Conservation (phyloP, 1,140 invertebrate species). For the Heterodera schachtii region DNA sequence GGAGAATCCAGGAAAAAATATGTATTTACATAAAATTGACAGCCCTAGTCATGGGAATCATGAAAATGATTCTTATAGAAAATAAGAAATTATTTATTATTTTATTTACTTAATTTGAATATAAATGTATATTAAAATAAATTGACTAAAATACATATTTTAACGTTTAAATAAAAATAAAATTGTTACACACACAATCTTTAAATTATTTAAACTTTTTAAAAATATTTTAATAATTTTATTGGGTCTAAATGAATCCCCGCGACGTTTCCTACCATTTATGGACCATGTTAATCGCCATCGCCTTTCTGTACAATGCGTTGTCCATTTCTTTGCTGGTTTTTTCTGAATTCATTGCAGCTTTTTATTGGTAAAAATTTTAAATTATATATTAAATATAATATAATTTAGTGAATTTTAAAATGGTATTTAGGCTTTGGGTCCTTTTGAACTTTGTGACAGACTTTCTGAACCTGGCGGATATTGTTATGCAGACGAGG, state of each 20-base stretch:
- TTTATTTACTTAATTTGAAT: no score
- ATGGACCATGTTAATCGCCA: neutral
- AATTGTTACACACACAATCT: no score
- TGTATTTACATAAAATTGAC: no score
- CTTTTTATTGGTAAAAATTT: slow-evolving; percentile 11
- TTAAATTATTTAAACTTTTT: no score
- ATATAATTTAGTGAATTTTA: neutral
- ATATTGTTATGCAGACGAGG: slow-evolving; percentile 9
- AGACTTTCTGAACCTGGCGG: slow-evolving; percentile 13
- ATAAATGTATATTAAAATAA: no score
- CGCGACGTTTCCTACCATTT: neutral
- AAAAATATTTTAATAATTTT: no score
- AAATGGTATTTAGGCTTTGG: neutral
- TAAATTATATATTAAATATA: neutral
- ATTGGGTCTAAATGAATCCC: neutral
- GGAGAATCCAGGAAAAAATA: no score
- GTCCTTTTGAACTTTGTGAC: slow-evolving; percentile 36
- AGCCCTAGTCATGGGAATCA: no score
- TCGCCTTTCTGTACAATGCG: slow-evolving; percentile 31
- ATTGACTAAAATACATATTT: no score
- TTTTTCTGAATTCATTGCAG: slow-evolving; percentile 21
- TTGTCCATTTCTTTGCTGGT: slow-evolving; percentile 20
- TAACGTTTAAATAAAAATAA: no score
- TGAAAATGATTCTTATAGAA: no score
- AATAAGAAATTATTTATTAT: no score